Percentiles rank a stretch among this genome's conserved stretches.
phyloP scores from a whole-genome alignment of 2,888 invertebrate species.

The Lapara coniferarum region DNA sequence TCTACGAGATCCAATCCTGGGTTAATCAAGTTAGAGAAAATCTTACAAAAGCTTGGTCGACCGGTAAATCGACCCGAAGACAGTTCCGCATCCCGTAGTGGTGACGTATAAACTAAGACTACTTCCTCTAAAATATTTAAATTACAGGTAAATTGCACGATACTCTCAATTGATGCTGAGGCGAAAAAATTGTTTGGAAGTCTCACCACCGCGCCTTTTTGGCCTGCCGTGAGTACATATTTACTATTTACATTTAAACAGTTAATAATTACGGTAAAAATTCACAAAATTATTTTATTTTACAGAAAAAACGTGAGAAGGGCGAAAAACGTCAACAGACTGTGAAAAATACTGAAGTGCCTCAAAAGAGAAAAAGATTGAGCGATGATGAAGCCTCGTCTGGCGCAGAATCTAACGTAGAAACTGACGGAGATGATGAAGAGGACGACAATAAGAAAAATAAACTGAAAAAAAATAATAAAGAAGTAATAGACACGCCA shows the following conservation, averaged over 20 bases:
- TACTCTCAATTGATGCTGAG: conserved; percentile 61
- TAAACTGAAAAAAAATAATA: conserved; percentile 33
- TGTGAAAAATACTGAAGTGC: conserved; percentile 31
- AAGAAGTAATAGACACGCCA: conserved; percentile 28
- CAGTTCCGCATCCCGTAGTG: too few relatives aligned
- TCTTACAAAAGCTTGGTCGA: too few relatives aligned
- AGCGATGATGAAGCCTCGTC: conserved; percentile 26
- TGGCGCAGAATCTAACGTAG: conserved; percentile 1
- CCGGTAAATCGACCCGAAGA: too few relatives aligned
- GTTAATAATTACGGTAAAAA: not conserved
- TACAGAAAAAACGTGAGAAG: conserved; percentile 50
- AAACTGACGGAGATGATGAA: conserved; percentile 29
- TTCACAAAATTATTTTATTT: conserved; percentile 6
- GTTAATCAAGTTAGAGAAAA: too few relatives aligned
- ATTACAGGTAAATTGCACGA: conserved; percentile 79
- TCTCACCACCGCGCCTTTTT: conserved; percentile 62
- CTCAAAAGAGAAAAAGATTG: conserved; percentile 27
- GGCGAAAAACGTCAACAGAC: conserved; percentile 47
- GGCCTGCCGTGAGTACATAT: conserved; percentile 50
- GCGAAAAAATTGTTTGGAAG: conserved; percentile 72
- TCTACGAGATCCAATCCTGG: too few relatives aligned
- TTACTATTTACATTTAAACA: not conserved
- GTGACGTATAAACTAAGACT: too few relatives aligned
- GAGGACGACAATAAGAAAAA: conserved; percentile 34
- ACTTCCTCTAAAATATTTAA: not conserved